Evolutionary conservation across 1,140 invertebrate species (phyloP).

Genomic region (Lineus longissimus): DNA sequence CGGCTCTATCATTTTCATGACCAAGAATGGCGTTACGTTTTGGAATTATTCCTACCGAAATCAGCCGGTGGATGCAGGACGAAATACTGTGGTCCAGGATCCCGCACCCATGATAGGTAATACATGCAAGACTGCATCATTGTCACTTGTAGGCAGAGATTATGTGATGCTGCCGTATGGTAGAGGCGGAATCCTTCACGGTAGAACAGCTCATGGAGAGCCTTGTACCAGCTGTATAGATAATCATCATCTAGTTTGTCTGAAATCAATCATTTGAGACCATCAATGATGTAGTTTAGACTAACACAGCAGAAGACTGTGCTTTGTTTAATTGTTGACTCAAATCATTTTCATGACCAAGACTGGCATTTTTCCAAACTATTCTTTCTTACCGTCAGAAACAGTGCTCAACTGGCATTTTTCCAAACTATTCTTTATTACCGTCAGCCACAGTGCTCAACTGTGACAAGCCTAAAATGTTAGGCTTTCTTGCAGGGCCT

Average conservation of each 20-base stretch:
- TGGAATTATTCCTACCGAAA: conserved; percentile 31
- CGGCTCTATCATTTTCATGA: not conserved
- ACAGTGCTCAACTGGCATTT: too few species aligned
- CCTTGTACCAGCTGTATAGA: conserved; percentile 46
- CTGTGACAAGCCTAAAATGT: too few species aligned
- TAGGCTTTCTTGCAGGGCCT: too few species aligned
- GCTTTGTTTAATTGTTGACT: too few species aligned
- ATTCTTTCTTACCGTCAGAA: too few species aligned
- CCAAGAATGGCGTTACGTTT: not conserved
- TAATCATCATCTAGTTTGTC: conserved; percentile 50
- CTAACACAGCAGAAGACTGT: too few species aligned
- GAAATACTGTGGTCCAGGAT: conserved; percentile 37
- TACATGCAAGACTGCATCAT: conserved; percentile 50
- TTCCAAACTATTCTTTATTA: too few species aligned
- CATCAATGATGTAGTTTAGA: too few species aligned
- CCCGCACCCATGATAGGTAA: conserved; percentile 43
- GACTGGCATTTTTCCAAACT: too few species aligned
- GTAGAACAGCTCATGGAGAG: conserved; percentile 43
- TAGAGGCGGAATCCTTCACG: conserved; percentile 39
- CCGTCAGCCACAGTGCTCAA: too few species aligned
- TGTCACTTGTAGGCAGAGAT: conserved; percentile 47
- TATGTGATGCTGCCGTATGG: conserved; percentile 39
- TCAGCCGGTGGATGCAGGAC: conserved; percentile 45
- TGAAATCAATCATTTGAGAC: conserved; percentile 31
- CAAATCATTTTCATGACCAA: too few species aligned